These are phyloP conservation scores for Scaptomyza polygonia DNA, from an alignment of 2,888 invertebrate species.

Conservation along the genomic window DNA sequence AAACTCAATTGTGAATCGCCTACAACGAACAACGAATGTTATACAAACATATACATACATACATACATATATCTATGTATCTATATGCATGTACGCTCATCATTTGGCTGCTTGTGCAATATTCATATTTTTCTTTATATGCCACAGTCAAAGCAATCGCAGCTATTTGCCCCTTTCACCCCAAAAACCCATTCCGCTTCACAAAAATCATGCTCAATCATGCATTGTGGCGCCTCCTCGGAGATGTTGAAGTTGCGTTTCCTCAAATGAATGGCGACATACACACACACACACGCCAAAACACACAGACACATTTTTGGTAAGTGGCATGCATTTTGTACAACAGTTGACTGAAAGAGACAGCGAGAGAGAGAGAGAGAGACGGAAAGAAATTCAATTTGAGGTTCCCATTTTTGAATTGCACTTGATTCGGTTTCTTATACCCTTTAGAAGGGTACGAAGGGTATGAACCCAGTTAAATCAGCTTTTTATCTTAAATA, in stretches of 20 bases:
- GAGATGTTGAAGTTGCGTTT: constrained; percentile 64
- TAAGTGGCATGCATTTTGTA: constrained; percentile 74
- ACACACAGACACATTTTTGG: constrained; percentile 2
- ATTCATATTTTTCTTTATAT: constrained; percentile 22
- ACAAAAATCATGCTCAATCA: constrained; percentile 76
- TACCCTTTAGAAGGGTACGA: neutral
- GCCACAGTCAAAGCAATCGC: constrained; percentile 21
- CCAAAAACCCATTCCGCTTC: neutral
- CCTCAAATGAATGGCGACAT: constrained; percentile 70
- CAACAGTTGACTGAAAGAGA: constrained; percentile 39
- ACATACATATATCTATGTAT: neutral
- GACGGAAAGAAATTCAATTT: constrained; percentile 2
- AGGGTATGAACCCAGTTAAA: too few relatives aligned
- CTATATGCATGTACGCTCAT: constrained; percentile 12
- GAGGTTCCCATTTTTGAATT: constrained; percentile 39
- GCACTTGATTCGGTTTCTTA: constrained; percentile 42
- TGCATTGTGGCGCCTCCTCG: constrained; percentile 70
- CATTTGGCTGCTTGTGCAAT: constrained; percentile 44
- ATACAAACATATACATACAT: constrained; percentile 13
- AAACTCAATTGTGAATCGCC: constrained; percentile 60
- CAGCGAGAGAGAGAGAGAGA: neutral
- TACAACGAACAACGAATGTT: constrained; percentile 5
- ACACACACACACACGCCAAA: constrained; percentile 18
- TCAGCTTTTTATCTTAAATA: too few relatives aligned
- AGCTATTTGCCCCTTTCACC: constrained; percentile 33